Evolutionary conservation across 2,888 invertebrate species (phyloP), one percentile per base, ranked within the genome.

Genomic region (Dynastes hyllus): DNA sequence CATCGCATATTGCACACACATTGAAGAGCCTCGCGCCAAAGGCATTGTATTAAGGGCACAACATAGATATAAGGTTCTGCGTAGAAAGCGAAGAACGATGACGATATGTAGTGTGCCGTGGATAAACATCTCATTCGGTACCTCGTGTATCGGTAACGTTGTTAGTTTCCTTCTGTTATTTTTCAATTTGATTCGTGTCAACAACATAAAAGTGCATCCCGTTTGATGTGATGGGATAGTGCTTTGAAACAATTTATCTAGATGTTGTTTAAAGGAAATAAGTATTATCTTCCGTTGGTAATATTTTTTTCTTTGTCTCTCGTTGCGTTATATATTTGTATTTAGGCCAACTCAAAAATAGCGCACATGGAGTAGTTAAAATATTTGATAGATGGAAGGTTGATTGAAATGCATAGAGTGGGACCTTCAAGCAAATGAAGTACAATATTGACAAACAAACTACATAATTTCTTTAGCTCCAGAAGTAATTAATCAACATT

Each of bases 111-210:
- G 16, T 22, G 29, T 50, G 32, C 2, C 69, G 29, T 27, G 51
- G 69, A 69, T 51, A 69, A 69, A 69, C 69, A 69, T 69, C 69
- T 45, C 61, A 45, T 61, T 61, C 29, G 73, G 45, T 75, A 75
- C 27, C 32, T 63, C 73, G 16, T 58, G 61, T 61, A 75, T 75
- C 61, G 27, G 61, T 40, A 61, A 61, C 45, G 3, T 27, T 75
- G 73, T 61, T 61, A 61, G 27, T 37, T 75, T 75, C 27, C 16
- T 75, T 29, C 29, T 75, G 73, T 75, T 75, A 61, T 75, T 75
- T 61, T 61, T 61, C 61, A 75, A 75, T 75, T 75, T 75, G 69
- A 69, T 69, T 51, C 51, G 53, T 69, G 69, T 69, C 69, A 69
- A 69, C 69, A 51, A 32, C 51, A 69, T 69, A 53, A 69, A 69